Conservation (phyloP, 53 echinoderm and acorn worm genomes). For the Holothuria leucospilota region DNA sequence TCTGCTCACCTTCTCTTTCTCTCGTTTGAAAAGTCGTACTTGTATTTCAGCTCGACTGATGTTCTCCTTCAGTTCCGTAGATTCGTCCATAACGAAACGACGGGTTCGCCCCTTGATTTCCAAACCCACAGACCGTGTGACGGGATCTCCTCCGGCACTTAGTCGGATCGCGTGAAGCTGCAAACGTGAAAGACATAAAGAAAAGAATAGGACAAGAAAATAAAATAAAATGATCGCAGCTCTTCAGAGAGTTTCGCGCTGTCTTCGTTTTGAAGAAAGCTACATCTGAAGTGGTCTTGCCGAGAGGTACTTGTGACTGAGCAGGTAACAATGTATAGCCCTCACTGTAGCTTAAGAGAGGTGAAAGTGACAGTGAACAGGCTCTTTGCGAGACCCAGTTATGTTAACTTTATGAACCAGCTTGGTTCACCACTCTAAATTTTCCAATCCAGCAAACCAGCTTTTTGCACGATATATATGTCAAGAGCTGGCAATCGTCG, state of each 20-base stretch:
- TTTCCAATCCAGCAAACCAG: no score
- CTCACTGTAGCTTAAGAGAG: no score
- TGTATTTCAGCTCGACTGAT: slow-evolving; percentile 96
- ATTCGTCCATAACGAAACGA: slow-evolving; percentile 89
- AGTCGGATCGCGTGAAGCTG: slow-evolving; percentile 91
- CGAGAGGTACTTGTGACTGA: no score
- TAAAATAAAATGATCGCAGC: no score
- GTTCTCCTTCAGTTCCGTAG: slow-evolving; percentile 91
- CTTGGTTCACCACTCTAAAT: no score
- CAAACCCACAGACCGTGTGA: slow-evolving; percentile 91
- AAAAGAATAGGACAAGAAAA: no score
- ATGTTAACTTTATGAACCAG: no score
- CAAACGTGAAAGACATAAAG: not conserved
- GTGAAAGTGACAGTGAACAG: no score
- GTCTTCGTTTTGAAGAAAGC: slow-evolving; percentile 9
- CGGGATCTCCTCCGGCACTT: slow-evolving; percentile 82
- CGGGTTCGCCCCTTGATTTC: slow-evolving; percentile 99
- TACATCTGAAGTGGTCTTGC: slow-evolving; percentile 21
- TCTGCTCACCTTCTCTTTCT: slow-evolving; percentile 76
- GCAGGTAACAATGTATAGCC: slow-evolving; percentile 3
- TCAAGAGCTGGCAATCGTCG: no score
- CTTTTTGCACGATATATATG: no score
- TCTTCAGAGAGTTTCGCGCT: not conserved
- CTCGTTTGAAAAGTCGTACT: slow-evolving; percentile 87
- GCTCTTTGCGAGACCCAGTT: no score